These are phyloP conservation scores for Tokudaia muenninki DNA, from an alignment of 2,797 vertebrate species.

Conservation along the genomic window DNA sequence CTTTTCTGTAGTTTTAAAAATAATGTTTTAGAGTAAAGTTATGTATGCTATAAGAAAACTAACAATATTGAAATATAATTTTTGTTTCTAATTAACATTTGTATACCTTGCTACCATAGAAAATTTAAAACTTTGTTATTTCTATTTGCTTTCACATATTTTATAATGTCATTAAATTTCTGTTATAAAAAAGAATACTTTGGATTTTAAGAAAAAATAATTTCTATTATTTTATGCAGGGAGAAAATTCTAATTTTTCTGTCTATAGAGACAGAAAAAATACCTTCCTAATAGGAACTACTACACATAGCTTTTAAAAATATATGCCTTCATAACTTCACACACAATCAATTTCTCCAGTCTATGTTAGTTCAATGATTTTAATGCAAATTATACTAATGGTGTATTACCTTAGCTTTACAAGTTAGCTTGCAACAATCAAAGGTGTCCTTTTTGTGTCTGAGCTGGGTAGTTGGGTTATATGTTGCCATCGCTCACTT, in stretches of 20 bases:
- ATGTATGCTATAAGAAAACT: conserved; percentile 7
- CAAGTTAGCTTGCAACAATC: conserved; percentile 37
- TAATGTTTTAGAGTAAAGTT: conserved; percentile 56
- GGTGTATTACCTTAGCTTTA: conserved; percentile 30
- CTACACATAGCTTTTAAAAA: conserved; percentile 38
- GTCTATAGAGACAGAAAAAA: background rate
- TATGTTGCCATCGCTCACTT: conserved; percentile 46
- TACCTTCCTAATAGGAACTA: background rate
- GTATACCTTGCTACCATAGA: conserved; percentile 18
- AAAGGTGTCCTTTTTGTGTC: background rate
- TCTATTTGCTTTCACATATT: conserved; percentile 41
- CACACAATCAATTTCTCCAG: background rate
- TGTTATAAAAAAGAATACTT: conserved; percentile 63
- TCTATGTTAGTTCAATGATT: conserved; percentile 21
- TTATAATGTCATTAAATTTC: conserved; percentile 42
- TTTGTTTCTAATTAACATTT: conserved; percentile 59
- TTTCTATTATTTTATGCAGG: conserved; percentile 59
- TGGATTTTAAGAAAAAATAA: conserved; percentile 61
- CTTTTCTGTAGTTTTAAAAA: conserved; percentile 53
- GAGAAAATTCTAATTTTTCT: conserved; percentile 41
- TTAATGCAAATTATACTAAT: conserved; percentile 49
- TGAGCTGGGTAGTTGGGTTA: background rate
- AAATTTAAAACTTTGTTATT: conserved; percentile 55
- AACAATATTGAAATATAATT: conserved; percentile 4
- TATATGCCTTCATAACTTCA: conserved; percentile 42